Percentiles rank a stretch among this genome's conserved stretches.
Conservation (phyloP, 1,140 invertebrate species). For the Euschistus heros region DNA sequence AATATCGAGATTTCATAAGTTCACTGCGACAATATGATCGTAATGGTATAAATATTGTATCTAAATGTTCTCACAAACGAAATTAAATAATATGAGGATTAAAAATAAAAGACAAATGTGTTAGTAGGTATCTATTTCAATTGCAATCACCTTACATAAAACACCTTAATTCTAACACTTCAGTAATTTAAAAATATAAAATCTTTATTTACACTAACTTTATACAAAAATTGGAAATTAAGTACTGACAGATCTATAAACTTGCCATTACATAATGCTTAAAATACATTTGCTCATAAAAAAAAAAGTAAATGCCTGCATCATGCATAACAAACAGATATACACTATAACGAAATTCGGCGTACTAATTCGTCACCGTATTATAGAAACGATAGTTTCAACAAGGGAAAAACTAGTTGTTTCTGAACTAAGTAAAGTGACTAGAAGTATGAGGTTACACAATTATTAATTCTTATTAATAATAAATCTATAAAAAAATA, state of each 20-base stretch:
- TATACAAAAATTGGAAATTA: conserved; percentile 14
- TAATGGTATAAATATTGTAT: too few relatives aligned
- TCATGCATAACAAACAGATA: conserved; percentile 3
- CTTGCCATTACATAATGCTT: conserved; percentile 10
- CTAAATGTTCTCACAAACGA: too few relatives aligned
- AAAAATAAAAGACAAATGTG: conserved; percentile 4
- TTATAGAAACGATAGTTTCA: neutral
- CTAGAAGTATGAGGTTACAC: conserved; percentile 19
- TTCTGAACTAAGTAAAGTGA: conserved; percentile 18
- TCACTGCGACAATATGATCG: too few relatives aligned
- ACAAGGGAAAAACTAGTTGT: neutral
- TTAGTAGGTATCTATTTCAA: conserved; percentile 19
- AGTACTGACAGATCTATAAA: conserved; percentile 16
- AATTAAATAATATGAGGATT: neutral
- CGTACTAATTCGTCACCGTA: neutral
- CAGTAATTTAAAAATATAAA: conserved; percentile 14
- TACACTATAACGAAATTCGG: conserved; percentile 1
- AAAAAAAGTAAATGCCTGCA: neutral
- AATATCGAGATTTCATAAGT: too few relatives aligned
- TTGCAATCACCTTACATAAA: conserved; percentile 14
- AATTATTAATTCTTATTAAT: conserved; percentile 14
- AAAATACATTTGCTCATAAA: neutral
- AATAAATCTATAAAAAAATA: conserved; percentile 16
- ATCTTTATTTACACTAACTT: neutral
- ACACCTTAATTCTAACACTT: conserved; percentile 10